A percentile compares a stretch with the other conserved stretches of the same genome.
phyloP scores from a whole-genome alignment of 2,113 vertebrate species.

The Heptranchias perlo region DNA sequence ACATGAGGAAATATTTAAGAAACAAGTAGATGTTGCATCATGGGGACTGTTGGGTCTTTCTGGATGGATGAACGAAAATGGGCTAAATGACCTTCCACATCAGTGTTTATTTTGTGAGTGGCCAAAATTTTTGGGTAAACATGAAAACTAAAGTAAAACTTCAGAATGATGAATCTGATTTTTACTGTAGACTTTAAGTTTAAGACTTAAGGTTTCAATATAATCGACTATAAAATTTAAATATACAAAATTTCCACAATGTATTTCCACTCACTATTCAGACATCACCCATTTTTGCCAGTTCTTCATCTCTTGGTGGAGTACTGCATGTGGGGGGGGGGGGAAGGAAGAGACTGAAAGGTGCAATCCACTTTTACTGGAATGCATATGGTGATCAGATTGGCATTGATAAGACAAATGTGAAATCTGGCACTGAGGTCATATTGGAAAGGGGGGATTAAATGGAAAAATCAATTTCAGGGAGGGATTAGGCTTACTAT shows the following conservation, averaged over 20 bases:
- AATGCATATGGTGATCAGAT: neutral
- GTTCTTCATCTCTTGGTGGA: neutral
- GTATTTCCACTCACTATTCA: neutral
- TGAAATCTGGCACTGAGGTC: too few species aligned
- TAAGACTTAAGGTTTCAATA: neutral
- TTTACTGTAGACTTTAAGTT: neutral
- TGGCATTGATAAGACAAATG: neutral
- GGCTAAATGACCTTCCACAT: neutral
- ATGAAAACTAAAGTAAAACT: neutral
- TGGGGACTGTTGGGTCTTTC: neutral
- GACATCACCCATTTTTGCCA: neutral
- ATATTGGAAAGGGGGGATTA: too few species aligned
- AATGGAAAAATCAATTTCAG: neutral
- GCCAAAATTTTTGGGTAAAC: neutral
- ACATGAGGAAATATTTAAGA: neutral
- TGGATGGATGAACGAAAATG: neutral
- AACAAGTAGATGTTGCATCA: neutral
- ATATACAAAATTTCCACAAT: neutral
- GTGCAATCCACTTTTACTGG: neutral
- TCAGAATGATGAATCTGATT: neutral
- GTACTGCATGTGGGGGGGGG: neutral
- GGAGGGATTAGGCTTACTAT: too few species aligned
- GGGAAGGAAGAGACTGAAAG: neutral
- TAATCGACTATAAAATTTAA: neutral
- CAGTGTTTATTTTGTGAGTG: neutral